Base-by-base conservation (phyloP, 1,140 invertebrate species). In the Agrypnia vestita region DNA sequence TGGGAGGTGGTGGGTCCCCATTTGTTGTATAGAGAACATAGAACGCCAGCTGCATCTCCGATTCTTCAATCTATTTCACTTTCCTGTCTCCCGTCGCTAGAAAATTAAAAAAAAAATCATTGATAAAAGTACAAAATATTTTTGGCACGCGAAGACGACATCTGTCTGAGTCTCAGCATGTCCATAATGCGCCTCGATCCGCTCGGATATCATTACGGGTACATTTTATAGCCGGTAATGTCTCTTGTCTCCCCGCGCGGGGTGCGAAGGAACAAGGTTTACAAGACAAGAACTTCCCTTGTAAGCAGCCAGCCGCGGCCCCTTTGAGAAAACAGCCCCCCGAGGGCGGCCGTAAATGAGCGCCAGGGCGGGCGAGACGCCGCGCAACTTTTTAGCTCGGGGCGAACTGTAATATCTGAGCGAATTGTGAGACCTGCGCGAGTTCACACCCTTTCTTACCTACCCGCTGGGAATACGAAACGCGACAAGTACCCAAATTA, bases 311-410 rank as follows among this genome's bases (percentile, higher is more conserved):
- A 9, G 13, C 44, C 64, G 6, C 43, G 17, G 10, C 15, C 67
- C 67, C 67, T 71, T 71, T 71, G 67, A 71, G 67, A 51, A 49
- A 71, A 71, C 67, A 71, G 9, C n/a, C 67, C 67, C 67, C 67
- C 35, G 17, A 71, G 67, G 67, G 44, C 9, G 67, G 10, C 47
- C 17, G 35, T 71, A 71, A 71, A 71, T 49, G 67, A 71, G 67
- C 67, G 46, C 46, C 10, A 71, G 67, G 49, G 44, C 35, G 46
- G 67, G 67, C 67, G 67, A 71, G 67, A 71, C 44, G 43, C 43
- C 64, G 67, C 10, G 49, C 67, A 71, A 71, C 67, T 71, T 71
- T 67, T 71, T 21, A 71, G 67, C 67, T 47, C 67, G 10, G 46
- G 67, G 67, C 67, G 19, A 21, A 17, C 13, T 21, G 67, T 71